phyloP scores from a whole-genome alignment of 2,888 invertebrate genomes.

The Flabesymbios commensalis region DNA sequence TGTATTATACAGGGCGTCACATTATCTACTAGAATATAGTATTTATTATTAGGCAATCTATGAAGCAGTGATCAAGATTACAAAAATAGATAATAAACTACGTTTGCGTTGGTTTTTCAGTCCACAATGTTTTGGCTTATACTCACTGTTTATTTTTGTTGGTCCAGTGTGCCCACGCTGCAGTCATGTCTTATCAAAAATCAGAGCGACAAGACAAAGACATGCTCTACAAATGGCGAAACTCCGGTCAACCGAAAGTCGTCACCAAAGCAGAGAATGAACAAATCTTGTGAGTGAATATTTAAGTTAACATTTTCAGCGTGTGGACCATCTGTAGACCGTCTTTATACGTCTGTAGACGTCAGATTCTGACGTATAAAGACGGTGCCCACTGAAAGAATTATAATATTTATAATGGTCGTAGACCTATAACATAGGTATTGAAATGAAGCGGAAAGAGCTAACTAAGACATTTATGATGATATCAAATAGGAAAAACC shows the following conservation, averaged over 20 bases:
- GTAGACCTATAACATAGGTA: no score
- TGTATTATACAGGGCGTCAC: no score
- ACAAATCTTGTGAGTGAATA: constrained; percentile 49
- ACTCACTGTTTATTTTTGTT: not conserved
- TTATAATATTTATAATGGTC: no score
- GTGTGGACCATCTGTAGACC: no score
- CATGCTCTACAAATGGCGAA: constrained; percentile 71
- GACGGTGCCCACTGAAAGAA: no score
- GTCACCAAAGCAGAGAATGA: constrained; percentile 81
- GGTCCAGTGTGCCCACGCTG: constrained; percentile 83
- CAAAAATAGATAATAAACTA: not conserved
- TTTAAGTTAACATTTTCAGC: not conserved
- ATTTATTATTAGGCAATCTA: not conserved
- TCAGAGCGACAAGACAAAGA: constrained; percentile 70
- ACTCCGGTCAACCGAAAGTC: constrained; percentile 83
- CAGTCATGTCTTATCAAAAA: constrained; percentile 81
- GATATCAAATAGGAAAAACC: no score
- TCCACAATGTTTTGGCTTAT: not conserved
- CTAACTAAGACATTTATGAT: no score
- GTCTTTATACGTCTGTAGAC: no score
- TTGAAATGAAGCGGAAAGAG: no score
- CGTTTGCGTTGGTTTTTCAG: no score
- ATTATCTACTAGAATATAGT: constrained; percentile 5
- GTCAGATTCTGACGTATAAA: no score
- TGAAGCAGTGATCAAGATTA: not conserved